A percentile compares a stretch with the other conserved stretches of the same genome.
phyloP scores from a whole-genome alignment of 2,797 vertebrate species.

The Argya squamiceps region DNA sequence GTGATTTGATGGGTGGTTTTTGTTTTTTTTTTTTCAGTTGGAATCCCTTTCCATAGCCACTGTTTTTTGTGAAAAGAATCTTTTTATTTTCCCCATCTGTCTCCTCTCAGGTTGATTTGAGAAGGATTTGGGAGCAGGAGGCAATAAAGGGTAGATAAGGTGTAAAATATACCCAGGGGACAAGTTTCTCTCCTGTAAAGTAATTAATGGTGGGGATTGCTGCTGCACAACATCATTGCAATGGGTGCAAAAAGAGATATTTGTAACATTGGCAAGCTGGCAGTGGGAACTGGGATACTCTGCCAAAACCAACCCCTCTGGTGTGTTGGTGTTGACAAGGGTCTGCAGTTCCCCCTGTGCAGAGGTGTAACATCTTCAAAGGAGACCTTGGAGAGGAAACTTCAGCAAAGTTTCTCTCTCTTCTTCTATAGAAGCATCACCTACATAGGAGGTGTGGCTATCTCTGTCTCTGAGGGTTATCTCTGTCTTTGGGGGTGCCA shows the following conservation, averaged over 20 bases:
- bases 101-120: background rate
- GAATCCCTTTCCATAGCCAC: background rate
- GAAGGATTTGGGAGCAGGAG: background rate
- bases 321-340: background rate
- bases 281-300: fast-evolving
- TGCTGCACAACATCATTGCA: background rate
- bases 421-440: fast-evolving
- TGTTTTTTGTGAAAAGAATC: background rate
- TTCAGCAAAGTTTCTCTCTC: background rate
- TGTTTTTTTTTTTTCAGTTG: background rate
- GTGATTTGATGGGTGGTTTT: constrained; percentile 16
- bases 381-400: background rate
- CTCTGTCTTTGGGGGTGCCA: background rate
- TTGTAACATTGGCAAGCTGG: background rate
- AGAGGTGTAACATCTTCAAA: background rate
- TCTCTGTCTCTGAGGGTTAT: fast-evolving
- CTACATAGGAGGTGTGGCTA: fast-evolving
- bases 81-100: background rate
- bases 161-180: background rate
- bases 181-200: background rate
- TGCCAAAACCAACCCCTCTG: background rate
- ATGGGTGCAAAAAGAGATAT: background rate
- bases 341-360: background rate
- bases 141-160: background rate
- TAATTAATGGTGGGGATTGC: background rate